Percentiles rank a stretch among this genome's conserved stretches.
Conservation (phyloP, 2,797 vertebrate genomes). For the Esox lucius region DNA sequence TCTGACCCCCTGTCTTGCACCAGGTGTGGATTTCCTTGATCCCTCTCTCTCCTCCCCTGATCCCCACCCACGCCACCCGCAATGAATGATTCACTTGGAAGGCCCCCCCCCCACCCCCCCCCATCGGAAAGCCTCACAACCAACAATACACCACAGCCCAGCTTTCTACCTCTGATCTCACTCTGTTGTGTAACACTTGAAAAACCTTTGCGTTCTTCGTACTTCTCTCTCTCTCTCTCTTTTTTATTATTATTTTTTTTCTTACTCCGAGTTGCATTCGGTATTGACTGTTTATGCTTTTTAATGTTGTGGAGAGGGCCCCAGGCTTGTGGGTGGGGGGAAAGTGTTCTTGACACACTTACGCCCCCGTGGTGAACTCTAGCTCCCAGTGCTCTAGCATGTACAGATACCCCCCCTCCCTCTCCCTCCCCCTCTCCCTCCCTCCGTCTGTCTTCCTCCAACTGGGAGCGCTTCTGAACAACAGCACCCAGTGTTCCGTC, state of each 20-base stretch:
- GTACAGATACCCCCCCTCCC: slow-evolving; percentile 67
- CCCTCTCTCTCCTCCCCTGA: slow-evolving; percentile 68
- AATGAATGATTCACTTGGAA: slow-evolving; percentile 79
- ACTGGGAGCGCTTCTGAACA: slow-evolving; percentile 76
- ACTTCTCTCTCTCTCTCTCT: slow-evolving; percentile 63
- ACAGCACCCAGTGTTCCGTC: slow-evolving; percentile 68
- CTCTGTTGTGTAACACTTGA: slow-evolving; percentile 82
- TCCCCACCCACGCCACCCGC: slow-evolving; percentile 74
- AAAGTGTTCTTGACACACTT: slow-evolving; percentile 83
- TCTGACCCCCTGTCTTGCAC: slow-evolving; percentile 76
- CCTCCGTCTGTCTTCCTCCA: slow-evolving; percentile 64
- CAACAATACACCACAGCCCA: slow-evolving; percentile 62
- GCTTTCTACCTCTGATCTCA: slow-evolving; percentile 76
- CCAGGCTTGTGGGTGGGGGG: slow-evolving; percentile 76
- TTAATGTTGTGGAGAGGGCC: slow-evolving; percentile 82
- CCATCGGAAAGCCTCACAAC: slow-evolving; percentile 72
- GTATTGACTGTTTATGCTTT: slow-evolving; percentile 86
- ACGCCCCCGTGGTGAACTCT: slow-evolving; percentile 84
- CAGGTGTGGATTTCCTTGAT: slow-evolving; percentile 78
- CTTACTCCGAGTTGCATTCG: slow-evolving; percentile 77
- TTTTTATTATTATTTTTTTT: slow-evolving; percentile 55
- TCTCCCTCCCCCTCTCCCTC: slow-evolving; percentile 67
- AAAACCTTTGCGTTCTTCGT: slow-evolving; percentile 76
- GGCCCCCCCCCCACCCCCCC: slow-evolving; percentile 62
- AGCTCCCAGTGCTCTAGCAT: slow-evolving; percentile 80